Evolutionary conservation across 2,113 vertebrate species (phyloP).

Genomic region (Macrotus californicus): DNA sequence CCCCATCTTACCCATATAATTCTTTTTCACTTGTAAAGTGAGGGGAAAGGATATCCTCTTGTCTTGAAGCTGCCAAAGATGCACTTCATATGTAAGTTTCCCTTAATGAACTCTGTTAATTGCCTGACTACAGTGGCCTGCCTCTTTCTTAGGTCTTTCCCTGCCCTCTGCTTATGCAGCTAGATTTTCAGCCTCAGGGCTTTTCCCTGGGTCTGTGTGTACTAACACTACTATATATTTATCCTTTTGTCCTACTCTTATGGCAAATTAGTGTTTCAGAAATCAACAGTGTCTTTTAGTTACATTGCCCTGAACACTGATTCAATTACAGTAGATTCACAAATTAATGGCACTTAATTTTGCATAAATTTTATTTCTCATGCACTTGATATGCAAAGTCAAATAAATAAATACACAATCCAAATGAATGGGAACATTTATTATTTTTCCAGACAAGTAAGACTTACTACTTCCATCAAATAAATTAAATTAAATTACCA

Average conservation of each 20-base stretch:
- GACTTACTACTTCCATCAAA: neutral
- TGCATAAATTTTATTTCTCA: neutral
- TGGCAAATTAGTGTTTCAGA: neutral
- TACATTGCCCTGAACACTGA: neutral
- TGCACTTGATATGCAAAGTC: neutral
- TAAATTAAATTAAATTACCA: neutral
- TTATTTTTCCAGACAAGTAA: conserved; percentile 18
- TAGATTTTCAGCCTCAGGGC: neutral
- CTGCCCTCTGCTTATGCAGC: neutral
- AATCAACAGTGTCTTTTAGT: neutral
- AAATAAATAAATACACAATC: neutral
- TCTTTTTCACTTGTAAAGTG: neutral
- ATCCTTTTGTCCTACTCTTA: neutral
- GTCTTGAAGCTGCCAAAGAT: neutral
- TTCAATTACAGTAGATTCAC: neutral
- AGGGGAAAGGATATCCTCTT: neutral
- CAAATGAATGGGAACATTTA: neutral
- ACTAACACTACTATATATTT: neutral
- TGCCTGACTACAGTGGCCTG: too few species aligned
- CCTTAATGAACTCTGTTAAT: neutral
- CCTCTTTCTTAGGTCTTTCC: neutral
- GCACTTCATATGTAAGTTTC: neutral
- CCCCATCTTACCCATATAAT: neutral
- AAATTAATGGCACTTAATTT: neutral
- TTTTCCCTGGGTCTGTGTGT: neutral